phyloP scores from a whole-genome alignment of 2,888 invertebrate genomes.

The Tortricodes alternella region DNA sequence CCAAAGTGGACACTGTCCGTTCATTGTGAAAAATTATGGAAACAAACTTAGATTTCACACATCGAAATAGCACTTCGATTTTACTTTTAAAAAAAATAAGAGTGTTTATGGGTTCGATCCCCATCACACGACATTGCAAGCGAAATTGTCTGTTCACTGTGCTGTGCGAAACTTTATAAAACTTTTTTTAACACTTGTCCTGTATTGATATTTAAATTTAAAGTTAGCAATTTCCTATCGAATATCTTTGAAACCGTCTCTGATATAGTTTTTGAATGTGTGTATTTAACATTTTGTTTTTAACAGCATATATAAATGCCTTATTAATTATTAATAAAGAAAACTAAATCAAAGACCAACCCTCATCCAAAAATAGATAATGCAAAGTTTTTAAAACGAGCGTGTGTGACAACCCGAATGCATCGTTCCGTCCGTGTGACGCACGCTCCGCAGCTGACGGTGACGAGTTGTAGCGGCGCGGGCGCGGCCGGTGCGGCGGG shows the following conservation, averaged over 20 bases:
- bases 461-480: constrained; percentile 17
- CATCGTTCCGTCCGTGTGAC: no score
- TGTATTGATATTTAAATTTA: neutral
- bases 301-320: no score
- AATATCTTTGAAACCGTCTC: neutral
- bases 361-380: neutral
- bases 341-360: constrained; percentile 21
- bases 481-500: constrained; percentile 36
- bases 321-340: neutral
- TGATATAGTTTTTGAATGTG: constrained; percentile 15
- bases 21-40: neutral
- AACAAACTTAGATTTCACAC: neutral
- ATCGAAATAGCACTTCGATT: no score
- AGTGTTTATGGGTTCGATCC: constrained; percentile 38
- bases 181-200: neutral
- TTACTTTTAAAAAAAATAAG: no score
- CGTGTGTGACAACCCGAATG: neutral
- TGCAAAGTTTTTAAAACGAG: neutral
- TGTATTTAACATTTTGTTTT: neutral
- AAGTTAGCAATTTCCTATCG: neutral
- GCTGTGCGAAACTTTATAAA: constrained; percentile 9
- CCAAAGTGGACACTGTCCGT: constrained; percentile 3
- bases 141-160: constrained; percentile 4
- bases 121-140: constrained; percentile 18
- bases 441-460: constrained; percentile 29